These are phyloP conservation scores for Plebejus argus DNA, from an alignment of 2,888 invertebrate genomes.

Conservation along the genomic window DNA sequence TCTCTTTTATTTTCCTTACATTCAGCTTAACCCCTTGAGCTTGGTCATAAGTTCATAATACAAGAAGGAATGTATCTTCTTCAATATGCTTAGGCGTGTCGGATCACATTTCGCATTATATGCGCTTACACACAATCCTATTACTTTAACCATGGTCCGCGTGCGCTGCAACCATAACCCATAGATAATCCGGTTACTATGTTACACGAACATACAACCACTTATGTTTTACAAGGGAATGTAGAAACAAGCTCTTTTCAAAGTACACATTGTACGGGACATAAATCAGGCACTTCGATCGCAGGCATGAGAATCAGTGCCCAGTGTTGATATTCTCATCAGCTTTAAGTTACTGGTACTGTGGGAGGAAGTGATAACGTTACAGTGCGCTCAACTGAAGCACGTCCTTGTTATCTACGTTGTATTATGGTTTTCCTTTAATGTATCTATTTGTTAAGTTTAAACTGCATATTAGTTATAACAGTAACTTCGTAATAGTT, in stretches of 20 bases:
- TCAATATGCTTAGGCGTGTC: neutral
- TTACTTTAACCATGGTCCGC: neutral
- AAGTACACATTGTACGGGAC: too few relatives aligned
- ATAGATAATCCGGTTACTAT: conserved; percentile 21
- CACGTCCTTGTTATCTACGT: conserved; percentile 7
- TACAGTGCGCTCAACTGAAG: conserved; percentile 28
- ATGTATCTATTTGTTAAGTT: too few relatives aligned
- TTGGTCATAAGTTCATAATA: too few relatives aligned
- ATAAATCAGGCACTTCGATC: too few relatives aligned
- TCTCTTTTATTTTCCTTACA: too few relatives aligned
- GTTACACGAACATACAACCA: neutral
- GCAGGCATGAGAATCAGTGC: too few relatives aligned
- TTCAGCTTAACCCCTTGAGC: too few relatives aligned
- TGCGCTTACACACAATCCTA: conserved; percentile 26
- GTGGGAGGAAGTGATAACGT: conserved; percentile 16
- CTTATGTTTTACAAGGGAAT: neutral
- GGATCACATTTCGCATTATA: conserved; percentile 21
- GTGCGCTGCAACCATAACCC: neutral
- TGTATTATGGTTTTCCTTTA: too few relatives aligned
- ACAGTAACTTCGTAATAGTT: too few relatives aligned
- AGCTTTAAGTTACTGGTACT: conserved; percentile 14
- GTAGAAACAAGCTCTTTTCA: too few relatives aligned
- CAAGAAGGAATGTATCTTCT: neutral
- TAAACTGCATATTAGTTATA: too few relatives aligned
- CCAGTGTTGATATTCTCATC: neutral